Evolutionary conservation across 2,113 vertebrate genomes (phyloP), one percentile per base, ranked within the genome.

Genomic region (Osmerus eperlanus): DNA sequence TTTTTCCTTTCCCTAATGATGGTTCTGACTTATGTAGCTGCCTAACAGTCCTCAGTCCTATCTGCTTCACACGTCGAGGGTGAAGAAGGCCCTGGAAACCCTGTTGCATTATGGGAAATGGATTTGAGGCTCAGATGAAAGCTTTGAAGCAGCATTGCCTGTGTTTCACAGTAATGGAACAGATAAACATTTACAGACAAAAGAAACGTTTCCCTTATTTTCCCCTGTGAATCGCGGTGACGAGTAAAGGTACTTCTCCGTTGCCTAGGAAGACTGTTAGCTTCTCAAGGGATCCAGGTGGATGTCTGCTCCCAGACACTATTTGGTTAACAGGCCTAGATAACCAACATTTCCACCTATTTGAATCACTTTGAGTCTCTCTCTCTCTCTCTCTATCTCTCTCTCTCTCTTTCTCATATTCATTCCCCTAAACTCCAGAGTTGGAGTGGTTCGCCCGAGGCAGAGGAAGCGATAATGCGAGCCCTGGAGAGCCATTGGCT

Each of bases 381-480:
- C 76, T 80, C 85, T 84, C 15, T 51, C 54, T 28, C 21, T 83
- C 84, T n/a, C n/a, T n/a, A n/a, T n/a, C n/a, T n/a, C n/a, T n/a
- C n/a, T n/a, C n/a, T 87, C 76, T 79, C 85, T 84, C 19, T 52
- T 36, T 47, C 32, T 83, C 84, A 86, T 86, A 85, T 87, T 89
- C 87, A 84, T 86, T 88, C 87, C 89, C 88, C 90, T 86, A 89
- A 91, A 89, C 89, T 90, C 90, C 88, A 83, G 86, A 87, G 90
- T 89, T 88, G 85, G 88, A 90, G 84, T 84, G 82, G 80, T 83
- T 90, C 67, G 90, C 92, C 91, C 90, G 84, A 91, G 92, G 92
- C 91, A 90, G 87, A 91, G 89, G 90, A 91, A 90, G 91, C 88
- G 89, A 91, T 91, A 90, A 91, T 91, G 87, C 89, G 88, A 91